Conservation (phyloP, 2,113 vertebrate genomes). For the Mionectes macconnelli region DNA sequence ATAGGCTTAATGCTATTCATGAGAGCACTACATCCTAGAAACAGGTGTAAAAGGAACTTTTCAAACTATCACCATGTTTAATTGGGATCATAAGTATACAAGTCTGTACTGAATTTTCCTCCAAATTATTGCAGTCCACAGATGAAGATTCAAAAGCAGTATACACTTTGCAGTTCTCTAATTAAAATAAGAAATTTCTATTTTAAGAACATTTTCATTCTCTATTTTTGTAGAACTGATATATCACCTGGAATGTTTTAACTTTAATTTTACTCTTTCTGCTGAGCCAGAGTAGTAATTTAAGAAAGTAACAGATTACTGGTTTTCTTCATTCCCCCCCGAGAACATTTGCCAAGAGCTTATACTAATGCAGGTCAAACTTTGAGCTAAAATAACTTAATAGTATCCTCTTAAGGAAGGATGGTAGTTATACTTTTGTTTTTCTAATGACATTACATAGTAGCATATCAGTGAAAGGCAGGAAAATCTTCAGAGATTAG, state of each 20-base stretch:
- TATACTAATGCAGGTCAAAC: constrained; percentile 15
- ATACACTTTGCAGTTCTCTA: background rate
- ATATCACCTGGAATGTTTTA: background rate
- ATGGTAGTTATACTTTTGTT: background rate
- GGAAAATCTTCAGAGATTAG: constrained; percentile 4
- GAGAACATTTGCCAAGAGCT: background rate
- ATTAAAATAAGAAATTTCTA: background rate
- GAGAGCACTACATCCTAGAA: background rate
- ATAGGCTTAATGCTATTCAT: background rate
- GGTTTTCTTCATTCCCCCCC: background rate
- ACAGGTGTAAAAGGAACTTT: background rate
- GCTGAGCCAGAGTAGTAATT: background rate
- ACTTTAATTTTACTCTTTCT: background rate
- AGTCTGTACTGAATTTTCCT: background rate
- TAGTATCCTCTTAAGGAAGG: background rate
- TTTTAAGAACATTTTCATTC: background rate
- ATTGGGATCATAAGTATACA: background rate
- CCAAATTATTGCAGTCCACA: background rate
- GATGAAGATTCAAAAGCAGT: background rate
- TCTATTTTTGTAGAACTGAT: background rate
- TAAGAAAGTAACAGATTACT: background rate
- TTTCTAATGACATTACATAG: constrained; percentile 15
- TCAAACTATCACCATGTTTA: background rate
- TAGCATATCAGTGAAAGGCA: background rate
- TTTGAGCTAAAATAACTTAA: background rate